Conservation (phyloP, 2,797 vertebrate species). For the Scolopax rusticola region DNA sequence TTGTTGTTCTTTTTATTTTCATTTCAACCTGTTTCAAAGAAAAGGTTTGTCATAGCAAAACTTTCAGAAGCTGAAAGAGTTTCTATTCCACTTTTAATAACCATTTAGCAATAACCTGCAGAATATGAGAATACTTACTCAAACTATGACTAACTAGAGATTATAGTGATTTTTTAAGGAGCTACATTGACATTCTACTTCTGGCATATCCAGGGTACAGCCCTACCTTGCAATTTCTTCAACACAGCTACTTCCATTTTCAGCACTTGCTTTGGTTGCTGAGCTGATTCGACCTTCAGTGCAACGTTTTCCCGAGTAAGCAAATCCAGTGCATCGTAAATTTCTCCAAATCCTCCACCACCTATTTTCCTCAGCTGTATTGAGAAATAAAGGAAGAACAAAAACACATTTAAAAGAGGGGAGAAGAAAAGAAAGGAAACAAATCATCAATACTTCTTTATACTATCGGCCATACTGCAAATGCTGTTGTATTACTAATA, state of each 20-base stretch:
- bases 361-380: constrained; percentile 95
- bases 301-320: constrained; percentile 94
- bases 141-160: background rate
- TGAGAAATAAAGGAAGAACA: background rate
- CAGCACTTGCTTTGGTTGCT: constrained; percentile 98
- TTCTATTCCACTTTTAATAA: background rate
- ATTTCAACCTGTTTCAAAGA: background rate
- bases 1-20: background rate
- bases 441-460: background rate
- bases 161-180: background rate
- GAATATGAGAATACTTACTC: background rate
- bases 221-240: constrained; percentile 97
- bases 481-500: background rate
- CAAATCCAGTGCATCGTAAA: constrained; percentile 97
- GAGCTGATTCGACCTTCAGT: constrained; percentile 97
- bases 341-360: constrained; percentile 98
- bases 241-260: constrained; percentile 99
- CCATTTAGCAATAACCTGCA: background rate
- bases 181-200: background rate
- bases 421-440: constrained; percentile 12
- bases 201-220: background rate
- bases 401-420: background rate
- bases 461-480: background rate
- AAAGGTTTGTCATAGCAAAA: background rate
- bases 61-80: background rate